A percentile compares a stretch with the other conserved stretches of the same genome.
These are phyloP conservation scores for Sebastes baramenuke DNA, from an alignment of 2,797 vertebrate species.

Conservation along the genomic window DNA sequence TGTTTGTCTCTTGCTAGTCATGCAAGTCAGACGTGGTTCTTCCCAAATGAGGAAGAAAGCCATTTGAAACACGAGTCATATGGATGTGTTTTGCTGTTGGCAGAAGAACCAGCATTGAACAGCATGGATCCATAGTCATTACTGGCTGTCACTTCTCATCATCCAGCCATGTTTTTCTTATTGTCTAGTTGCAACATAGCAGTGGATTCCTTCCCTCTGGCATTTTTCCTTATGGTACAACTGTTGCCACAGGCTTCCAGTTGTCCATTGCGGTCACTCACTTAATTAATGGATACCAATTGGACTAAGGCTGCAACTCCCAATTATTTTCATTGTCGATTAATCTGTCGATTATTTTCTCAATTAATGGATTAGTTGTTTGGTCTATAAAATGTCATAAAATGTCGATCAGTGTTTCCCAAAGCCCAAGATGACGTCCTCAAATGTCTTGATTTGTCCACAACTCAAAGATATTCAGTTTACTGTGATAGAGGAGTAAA, in stretches of 20 bases:
- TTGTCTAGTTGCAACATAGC: conserved; percentile 11
- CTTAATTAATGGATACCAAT: conserved; percentile 11
- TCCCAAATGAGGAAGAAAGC: background rate
- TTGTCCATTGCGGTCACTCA: background rate
- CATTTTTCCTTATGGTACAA: conserved; percentile 1
- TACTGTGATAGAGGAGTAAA: no score
- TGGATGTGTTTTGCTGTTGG: conserved; percentile 3
- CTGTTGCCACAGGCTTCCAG: background rate
- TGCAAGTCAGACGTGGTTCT: background rate
- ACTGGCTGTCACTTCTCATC: conserved; percentile 24
- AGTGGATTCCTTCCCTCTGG: background rate
- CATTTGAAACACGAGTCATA: conserved; percentile 9
- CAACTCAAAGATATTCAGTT: no score
- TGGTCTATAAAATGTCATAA: no score
- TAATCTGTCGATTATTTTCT: no score
- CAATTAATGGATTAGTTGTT: no score
- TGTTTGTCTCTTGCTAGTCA: conserved; percentile 38
- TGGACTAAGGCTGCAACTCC: background rate
- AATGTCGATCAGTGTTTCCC: no score
- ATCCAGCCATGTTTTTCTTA: background rate
- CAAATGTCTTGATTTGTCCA: no score
- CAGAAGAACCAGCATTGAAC: conserved; percentile 4
- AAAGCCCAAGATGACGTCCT: no score
- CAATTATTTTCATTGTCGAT: no score
- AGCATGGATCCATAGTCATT: conserved; percentile 34